Evolutionary conservation across 2,888 invertebrate species (phyloP), one percentile per base, ranked within the genome.

Genomic region (Drosophila fulvimacula): DNA sequence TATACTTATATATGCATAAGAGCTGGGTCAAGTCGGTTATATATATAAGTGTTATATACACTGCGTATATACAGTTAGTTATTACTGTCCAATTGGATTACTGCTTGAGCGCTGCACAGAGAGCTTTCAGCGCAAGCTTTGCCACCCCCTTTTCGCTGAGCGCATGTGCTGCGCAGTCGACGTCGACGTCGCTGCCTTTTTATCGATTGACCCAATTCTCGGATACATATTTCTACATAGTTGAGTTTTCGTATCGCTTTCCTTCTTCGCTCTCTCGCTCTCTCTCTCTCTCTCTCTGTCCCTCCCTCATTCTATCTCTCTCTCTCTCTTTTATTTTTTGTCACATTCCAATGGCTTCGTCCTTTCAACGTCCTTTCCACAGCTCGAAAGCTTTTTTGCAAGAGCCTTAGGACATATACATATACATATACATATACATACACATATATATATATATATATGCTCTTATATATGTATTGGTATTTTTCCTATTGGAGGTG

Each of bases 321-420:
- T 41, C 10, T 32, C 21, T 24, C 4, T 11, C 15, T 42, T n/a
- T 42, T 44, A 5, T 13, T 46, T 48, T n/a, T 15, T 41, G 19
- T 32, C 42, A 61, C 74, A 78, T 82, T 80, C 85, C 86, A 81
- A 75, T 81, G 86, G 70, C 66, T 83, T 79, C 73, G 83, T 83
- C 83, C 83, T 83, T 83, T 79, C 81, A 83, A 81, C 79, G 83
- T 83, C 83, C 83, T 83, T 83, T 83, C 77, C 83, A 86, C 73
- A 72, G 69, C 44, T 59, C 51, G 46, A 21, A 56, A 76, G 76
- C 76, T 76, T 76, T 74, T 74, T 46, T 21, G 21, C 51, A 19
- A 21, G n/a, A 51, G n/a, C 51, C 51, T 51, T 36, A 36, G 51
- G 21, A 24, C 38, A 36, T 36, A 5, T 34, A 15, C 24, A 44